These are phyloP conservation scores for Hypothenemus hampei DNA, from an alignment of 1,140 invertebrate genomes.

Conservation along the genomic window DNA sequence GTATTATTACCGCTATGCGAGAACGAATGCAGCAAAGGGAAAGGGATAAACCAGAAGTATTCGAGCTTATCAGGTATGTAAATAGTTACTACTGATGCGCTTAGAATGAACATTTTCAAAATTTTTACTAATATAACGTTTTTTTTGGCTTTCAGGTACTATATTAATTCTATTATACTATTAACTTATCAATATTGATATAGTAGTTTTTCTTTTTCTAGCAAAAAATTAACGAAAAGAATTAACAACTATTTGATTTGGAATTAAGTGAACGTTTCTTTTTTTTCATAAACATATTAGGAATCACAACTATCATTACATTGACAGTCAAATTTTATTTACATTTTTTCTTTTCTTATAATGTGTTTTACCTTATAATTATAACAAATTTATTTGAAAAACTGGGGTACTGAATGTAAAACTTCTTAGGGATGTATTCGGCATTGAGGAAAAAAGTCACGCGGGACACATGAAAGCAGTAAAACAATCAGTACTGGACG, in stretches of 20 bases:
- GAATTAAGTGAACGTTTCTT: too few species aligned
- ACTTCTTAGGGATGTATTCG: conserved; percentile 80
- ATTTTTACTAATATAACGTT: not conserved
- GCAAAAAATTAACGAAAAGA: too few species aligned
- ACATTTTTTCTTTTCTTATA: not conserved
- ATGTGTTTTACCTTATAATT: too few species aligned
- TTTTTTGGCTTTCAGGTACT: too few species aligned
- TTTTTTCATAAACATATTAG: too few species aligned
- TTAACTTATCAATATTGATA: too few species aligned
- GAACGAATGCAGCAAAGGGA: conserved; percentile 98
- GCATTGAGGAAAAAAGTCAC: conserved; percentile 91
- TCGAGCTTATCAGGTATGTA: conserved; percentile 93
- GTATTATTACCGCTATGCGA: conserved; percentile 98
- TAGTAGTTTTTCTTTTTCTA: too few species aligned
- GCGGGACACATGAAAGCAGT: conserved; percentile 94
- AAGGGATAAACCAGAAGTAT: conserved; percentile 96
- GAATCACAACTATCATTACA: too few species aligned
- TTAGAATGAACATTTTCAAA: not conserved
- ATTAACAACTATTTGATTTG: too few species aligned
- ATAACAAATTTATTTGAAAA: too few species aligned
- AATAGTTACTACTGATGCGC: not conserved
- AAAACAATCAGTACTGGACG: conserved; percentile 97
- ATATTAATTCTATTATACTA: too few species aligned
- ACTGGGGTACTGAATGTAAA: conserved; percentile 2
- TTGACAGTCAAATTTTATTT: conserved; percentile 1